Base-by-base conservation (phyloP, 1,140 invertebrate species). In the Eupristina koningsbergeri region DNA sequence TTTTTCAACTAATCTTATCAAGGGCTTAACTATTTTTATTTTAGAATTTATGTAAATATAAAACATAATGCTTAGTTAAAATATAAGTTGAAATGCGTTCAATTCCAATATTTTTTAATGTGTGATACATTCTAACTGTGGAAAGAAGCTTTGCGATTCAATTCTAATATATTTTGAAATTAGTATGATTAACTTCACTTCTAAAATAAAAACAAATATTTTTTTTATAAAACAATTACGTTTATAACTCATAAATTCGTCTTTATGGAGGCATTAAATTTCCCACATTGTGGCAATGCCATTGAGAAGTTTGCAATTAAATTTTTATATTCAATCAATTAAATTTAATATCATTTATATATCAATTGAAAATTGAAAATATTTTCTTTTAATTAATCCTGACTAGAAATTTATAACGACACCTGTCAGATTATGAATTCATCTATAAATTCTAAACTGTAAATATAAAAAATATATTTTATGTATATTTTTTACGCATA, bases 191-290 rank as follows among this genome's bases (percentile, higher is more conserved):
- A 8, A 8, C 63, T 29, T 6, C 8, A 50, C 50, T 22, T 1
- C 17, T 31, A 45, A 78, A 45, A 29, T 45, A 3, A 78, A 86
- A 89, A 86, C 86, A 45, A 75, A 69, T 73, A 58, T 64, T 47
- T 63, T 80, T 53, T 45, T 45, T 3, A 39, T 29, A 9, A 36
- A 69, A 69, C 29, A 69, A 67, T 69, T 80, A 80, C 11, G 45
- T 69, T 78, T 80, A 69, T 80, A 69, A 71, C 47, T 36, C 64
- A 58, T 73, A 81, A 81, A 73, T 73, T 31, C 58, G 5, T 9
- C 45, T 73, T 71, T 26, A 39, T 81, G 67, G 22, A 41, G 34
- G 34, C 67, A 73, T 71, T 81, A 81, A 81, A 71, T 71, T 41
- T 34, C 53, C 41, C 41, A 3, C 63, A 50, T 39, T 47, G 9